Conservation (phyloP, 1,140 invertebrate species). For the Leptonema lineaticorne region DNA sequence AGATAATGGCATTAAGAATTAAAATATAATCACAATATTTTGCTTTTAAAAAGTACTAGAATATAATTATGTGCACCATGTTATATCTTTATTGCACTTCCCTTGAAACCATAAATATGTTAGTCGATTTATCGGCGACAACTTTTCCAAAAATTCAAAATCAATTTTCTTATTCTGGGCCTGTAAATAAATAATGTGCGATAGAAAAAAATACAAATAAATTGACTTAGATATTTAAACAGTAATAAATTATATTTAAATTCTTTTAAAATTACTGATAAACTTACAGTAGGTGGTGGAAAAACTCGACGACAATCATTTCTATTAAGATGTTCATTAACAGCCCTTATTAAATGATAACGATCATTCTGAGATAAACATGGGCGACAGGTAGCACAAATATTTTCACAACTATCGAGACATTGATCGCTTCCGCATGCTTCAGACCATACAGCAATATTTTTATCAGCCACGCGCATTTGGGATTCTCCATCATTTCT, state of each 20-base stretch:
- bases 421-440: conserved; percentile 64
- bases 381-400: conserved; percentile 77
- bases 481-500: conserved; percentile 52
- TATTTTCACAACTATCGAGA: conserved; percentile 63
- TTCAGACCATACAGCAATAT: conserved; percentile 75
- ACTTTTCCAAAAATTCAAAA: conserved; percentile 50
- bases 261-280: conserved; percentile 6
- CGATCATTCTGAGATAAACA: conserved; percentile 69
- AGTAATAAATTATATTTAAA: conserved; percentile 23
- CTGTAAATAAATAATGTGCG: conserved; percentile 52
- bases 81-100: conserved; percentile 72
- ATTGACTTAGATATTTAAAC: conserved; percentile 19
- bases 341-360: conserved; percentile 65
- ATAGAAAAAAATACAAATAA: no score
- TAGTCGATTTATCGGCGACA: conserved; percentile 64
- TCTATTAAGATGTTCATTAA: conserved; percentile 76
- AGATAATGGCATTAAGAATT: no score
- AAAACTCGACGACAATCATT: conserved; percentile 79
- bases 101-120: conserved; percentile 80
- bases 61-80: no score
- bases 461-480: conserved; percentile 76
- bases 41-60: no score
- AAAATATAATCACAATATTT: no score
- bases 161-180: conserved; percentile 47
- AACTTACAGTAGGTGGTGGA: conserved; percentile 71